Base-by-base conservation (phyloP, 2,888 invertebrate species). In the Metacarcinus magister region DNA sequence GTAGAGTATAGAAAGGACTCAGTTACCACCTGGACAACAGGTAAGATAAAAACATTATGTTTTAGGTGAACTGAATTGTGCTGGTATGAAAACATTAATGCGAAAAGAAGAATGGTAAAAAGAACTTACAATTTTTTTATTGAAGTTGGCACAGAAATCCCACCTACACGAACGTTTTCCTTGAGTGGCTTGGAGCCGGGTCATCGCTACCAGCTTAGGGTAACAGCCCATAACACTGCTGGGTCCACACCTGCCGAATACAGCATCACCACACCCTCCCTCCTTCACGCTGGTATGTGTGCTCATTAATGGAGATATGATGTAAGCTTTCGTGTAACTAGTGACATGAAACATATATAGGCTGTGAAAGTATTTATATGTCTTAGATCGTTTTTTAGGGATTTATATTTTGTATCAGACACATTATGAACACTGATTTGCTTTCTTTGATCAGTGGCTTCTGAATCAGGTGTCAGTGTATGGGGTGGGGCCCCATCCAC, bases 151-250 rank as follows among this genome's bases (percentile, higher is more conserved):
- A 95, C 93, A 19, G 96, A 97, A 92, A 94, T 97, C 48, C 95
- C 95, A 10, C 96, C 96, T 7, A 92, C 91, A 67, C 48, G 95
- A 7, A 96, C 96, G 82, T 96, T 92, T 92, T 96, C 96, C n/a
- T 92, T 97, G 95, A 75, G 95, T 43, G 97, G 96, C 43, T 91
- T 97, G 43, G 93, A 93, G 90, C 87, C 82, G 10, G 96, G 97
- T n/a, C 32, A 54, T 32, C 92, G 97, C 97, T 98, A 98, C 97
- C 97, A 97, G n/a, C 97, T 98, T 97, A 97, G 97, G 46, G 97
- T 98, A 32, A 97, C 97, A 0, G 98, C 98, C 1, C 97, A 97
- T 97, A 98, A 97, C 97, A 97, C 97, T 60, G 97, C 98, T 4
- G 98, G 98, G 2, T 97, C 97, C n/a, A 97, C 97, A 4, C 97